Evolutionary conservation across 1,140 invertebrate species (phyloP).

Genomic region (Melitaea cinxia): DNA sequence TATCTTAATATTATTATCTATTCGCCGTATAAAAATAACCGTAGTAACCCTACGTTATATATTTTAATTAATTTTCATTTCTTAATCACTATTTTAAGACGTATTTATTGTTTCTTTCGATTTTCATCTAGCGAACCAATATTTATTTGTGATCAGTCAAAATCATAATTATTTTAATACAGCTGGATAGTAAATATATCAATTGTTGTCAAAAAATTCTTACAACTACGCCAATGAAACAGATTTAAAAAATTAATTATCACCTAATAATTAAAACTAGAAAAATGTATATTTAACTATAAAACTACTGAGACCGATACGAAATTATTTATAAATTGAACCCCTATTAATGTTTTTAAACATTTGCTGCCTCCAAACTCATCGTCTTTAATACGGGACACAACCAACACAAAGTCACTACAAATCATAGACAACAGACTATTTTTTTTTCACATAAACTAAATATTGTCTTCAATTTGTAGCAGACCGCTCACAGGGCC

Average conservation of each 20-base stretch:
- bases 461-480: background rate
- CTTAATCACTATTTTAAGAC: background rate
- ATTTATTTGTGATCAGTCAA: background rate
- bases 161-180: background rate
- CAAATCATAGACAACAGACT: constrained; percentile 7
- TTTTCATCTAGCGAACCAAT: background rate
- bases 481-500: too few species aligned
- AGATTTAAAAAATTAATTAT: too few species aligned
- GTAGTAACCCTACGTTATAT: background rate
- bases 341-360: constrained; percentile 18
- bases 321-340: constrained; percentile 26
- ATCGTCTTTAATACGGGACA: background rate
- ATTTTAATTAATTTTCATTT: background rate
- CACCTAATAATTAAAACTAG: too few species aligned
- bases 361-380: constrained; percentile 31
- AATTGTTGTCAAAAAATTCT: background rate
- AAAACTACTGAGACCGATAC: constrained; percentile 26
- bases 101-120: background rate
- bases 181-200: background rate
- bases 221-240: too few species aligned
- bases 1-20: constrained; percentile 14
- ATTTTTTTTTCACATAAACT: background rate
- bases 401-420: background rate
- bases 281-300: constrained; percentile 11
- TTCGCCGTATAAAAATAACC: constrained; percentile 25